Conservation (phyloP, 2,888 invertebrate species). For the Melikaiella ostensackeni region DNA sequence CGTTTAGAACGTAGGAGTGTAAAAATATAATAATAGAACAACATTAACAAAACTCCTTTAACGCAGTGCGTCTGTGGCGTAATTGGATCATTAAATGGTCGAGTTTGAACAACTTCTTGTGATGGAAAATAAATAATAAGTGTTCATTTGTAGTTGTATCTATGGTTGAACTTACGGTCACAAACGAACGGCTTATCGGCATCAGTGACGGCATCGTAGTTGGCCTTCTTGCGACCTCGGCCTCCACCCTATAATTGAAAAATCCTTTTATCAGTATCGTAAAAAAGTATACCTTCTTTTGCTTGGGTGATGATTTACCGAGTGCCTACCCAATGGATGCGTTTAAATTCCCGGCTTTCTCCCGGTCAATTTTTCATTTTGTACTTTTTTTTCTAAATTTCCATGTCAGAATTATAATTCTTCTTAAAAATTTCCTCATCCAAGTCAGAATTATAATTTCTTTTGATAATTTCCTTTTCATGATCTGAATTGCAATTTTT, state of each 20-base stretch:
- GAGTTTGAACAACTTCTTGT: conserved; percentile 38
- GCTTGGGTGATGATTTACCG: neutral
- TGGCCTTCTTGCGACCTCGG: conserved; percentile 79
- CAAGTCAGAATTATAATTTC: no score
- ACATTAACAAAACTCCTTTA: conserved; percentile 67
- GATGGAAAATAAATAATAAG: conserved; percentile 63
- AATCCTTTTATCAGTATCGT: conserved; percentile 28
- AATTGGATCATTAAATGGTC: conserved; percentile 53
- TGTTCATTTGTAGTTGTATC: conserved; percentile 76
- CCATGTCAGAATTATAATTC: no score
- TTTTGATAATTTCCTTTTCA: no score
- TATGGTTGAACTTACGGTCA: conserved; percentile 88
- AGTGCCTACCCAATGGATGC: no score
- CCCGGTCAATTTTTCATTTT: no score
- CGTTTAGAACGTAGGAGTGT: conserved; percentile 63
- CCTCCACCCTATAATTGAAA: conserved; percentile 74
- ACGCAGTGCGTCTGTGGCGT: conserved; percentile 66
- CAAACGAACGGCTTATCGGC: conserved; percentile 93
- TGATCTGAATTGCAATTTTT: no score
- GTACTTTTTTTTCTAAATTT: no score
- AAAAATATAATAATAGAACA: conserved; percentile 64
- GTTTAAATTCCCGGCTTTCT: no score
- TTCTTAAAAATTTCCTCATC: no score
- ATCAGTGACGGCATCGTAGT: conserved; percentile 85
- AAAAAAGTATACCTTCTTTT: neutral